A percentile compares a stretch with the other conserved stretches of the same genome.
Conservation (phyloP, 2,888 invertebrate species). For the Parnassius mnemosyne region DNA sequence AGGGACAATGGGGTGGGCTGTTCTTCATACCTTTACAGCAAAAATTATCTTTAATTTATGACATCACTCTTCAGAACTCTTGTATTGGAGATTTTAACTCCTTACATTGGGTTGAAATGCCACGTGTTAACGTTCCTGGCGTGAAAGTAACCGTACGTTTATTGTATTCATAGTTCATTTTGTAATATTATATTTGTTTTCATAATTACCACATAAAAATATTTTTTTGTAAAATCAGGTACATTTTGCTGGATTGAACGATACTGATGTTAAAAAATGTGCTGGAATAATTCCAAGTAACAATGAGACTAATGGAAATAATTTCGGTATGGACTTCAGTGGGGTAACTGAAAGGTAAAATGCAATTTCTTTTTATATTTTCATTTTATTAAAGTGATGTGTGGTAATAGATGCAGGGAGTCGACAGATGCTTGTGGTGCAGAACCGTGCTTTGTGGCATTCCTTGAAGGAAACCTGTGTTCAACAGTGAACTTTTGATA, state of each 20-base stretch:
- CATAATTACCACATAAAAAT: neutral
- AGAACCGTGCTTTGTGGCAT: no score
- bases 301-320: slow-evolving; percentile 18
- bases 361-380: no score
- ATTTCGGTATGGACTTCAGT: slow-evolving; percentile 62
- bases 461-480: no score
- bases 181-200: neutral
- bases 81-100: slow-evolving; percentile 44
- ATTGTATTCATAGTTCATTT: neutral
- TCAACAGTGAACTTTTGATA: no score
- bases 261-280: slow-evolving; percentile 43
- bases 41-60: slow-evolving; percentile 16
- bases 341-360: slow-evolving; percentile 49
- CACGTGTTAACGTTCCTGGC: slow-evolving; percentile 33
- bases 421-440: no score
- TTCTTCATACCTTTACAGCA: slow-evolving; percentile 39
- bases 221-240: slow-evolving; percentile 25
- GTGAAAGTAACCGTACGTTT: slow-evolving; percentile 46
- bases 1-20: slow-evolving; percentile 46
- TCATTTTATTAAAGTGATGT: no score
- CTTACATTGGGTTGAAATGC: slow-evolving; percentile 47
- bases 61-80: slow-evolving; percentile 35
- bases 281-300: slow-evolving; percentile 34
- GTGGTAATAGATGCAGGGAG: no score
- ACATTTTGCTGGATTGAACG: slow-evolving; percentile 36